phyloP scores from a whole-genome alignment of 2,888 invertebrate species.

The Labia minor region DNA sequence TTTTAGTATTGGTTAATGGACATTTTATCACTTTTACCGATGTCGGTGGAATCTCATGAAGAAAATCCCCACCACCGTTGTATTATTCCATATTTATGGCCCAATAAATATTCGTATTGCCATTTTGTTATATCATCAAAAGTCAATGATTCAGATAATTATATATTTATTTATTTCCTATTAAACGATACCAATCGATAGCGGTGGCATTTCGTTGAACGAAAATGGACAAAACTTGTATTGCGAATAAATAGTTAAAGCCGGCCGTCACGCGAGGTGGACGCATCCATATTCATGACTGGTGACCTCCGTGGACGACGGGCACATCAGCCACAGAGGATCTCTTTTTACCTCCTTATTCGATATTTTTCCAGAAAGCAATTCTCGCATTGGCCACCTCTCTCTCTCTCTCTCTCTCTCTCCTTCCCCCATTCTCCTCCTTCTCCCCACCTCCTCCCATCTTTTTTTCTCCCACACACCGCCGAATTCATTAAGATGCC shows the following conservation, averaged over 20 bases:
- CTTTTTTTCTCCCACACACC: background rate
- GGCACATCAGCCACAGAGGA: background rate
- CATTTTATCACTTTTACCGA: too few relatives aligned
- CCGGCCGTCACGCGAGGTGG: background rate
- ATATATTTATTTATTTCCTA: too few relatives aligned
- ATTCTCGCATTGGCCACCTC: background rate
- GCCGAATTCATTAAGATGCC: background rate
- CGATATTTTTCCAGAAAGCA: background rate
- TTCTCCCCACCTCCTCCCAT: background rate
- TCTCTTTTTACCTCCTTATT: background rate
- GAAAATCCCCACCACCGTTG: too few relatives aligned
- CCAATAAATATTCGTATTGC: too few relatives aligned
- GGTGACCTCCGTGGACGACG: background rate
- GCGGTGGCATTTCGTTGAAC: background rate
- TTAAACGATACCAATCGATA: too few relatives aligned
- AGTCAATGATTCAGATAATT: too few relatives aligned
- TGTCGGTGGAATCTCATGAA: background rate
- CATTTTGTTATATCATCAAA: too few relatives aligned
- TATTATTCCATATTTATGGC: too few relatives aligned
- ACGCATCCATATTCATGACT: background rate
- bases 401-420: background rate
- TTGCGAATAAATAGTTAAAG: background rate
- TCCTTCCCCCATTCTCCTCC: background rate
- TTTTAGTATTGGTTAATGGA: too few relatives aligned
- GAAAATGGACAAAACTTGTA: conserved; percentile 1